Conservation (phyloP, 2,113 vertebrate genomes). For the Beaufortia kweichowensis region DNA sequence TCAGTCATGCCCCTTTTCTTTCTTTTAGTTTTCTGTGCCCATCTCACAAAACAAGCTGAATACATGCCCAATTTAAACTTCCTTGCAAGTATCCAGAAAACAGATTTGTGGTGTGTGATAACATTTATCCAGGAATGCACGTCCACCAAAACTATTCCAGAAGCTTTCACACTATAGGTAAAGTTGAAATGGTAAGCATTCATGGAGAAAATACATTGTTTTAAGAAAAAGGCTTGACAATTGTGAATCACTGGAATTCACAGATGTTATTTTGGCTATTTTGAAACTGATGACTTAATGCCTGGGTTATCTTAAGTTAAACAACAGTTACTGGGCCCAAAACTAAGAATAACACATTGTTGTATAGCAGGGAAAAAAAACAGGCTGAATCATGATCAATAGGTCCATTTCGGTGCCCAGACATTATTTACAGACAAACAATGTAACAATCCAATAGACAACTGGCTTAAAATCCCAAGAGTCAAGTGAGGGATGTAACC, state of each 20-base stretch:
- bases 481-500: no score
- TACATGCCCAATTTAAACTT: neutral
- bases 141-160: constrained; percentile 15
- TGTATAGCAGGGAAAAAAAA: neutral
- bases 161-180: neutral
- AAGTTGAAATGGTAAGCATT: neutral
- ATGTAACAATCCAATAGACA: no score
- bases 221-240: neutral
- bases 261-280: constrained; percentile 20
- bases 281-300: constrained; percentile 25
- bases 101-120: constrained; percentile 23
- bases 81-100: neutral
- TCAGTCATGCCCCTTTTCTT: constrained; percentile 9
- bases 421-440: neutral
- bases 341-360: constrained; percentile 7
- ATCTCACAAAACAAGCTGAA: constrained; percentile 1
- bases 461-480: neutral
- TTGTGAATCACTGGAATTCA: neutral
- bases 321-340: constrained; percentile 12
- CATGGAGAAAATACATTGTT: neutral
- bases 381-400: neutral
- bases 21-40: neutral
- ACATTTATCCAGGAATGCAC: constrained; percentile 26
- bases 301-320: constrained; percentile 27
- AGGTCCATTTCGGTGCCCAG: neutral